Evolutionary conservation across 2,113 vertebrate genomes (phyloP), one percentile per base, ranked within the genome.

Genomic region (Laterallus jamaicensis): DNA sequence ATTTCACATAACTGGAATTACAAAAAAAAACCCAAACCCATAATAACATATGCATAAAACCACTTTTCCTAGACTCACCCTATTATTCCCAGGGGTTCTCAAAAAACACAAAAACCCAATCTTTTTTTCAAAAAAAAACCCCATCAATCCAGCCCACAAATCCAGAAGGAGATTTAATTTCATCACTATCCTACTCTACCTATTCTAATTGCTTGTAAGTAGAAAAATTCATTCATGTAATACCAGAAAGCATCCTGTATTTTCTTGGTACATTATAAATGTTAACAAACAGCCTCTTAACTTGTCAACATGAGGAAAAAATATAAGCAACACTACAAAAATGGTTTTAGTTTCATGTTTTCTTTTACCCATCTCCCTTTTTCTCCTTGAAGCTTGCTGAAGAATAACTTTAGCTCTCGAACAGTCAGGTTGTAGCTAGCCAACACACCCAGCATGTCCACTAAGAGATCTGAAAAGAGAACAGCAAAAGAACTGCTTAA

Each of bases 381-480:
- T 96, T 99, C 98, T 97, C 99, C 99, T 97, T 99, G 99, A 90
- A 99, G 98, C 95, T 99, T 99, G 98, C 99, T 99, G 98, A 99
- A 99, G 97, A 99, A 99, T 15, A 99, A 97, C 97, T 99, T 99
- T 59, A 99, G 97, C 92, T 99, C 99, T 85, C 99, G 99, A 85
- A 99, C 99, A 5, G 99, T 99, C 98, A 99, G 98, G 98, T 98
- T 99, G 97, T 99, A 99, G 97, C 99, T 99, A 69, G 99, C 99
- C 93, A 99, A 95, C 75, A 99, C 99, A 31, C 99, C 99, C 96
- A 99, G 95, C 99, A 99, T 99, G 96, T 99, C 99, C 97, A 99
- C 99, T 67, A 99, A 95, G 88, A 99, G 98, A 98, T 99, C 99
- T 99, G 92, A 39, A 97, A 88, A 82, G 44, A 81, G 15, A 92